A percentile compares a stretch with the other conserved stretches of the same genome.
phyloP scores from a whole-genome alignment of 2,888 invertebrate genomes.

The Deilephila elpenor region DNA sequence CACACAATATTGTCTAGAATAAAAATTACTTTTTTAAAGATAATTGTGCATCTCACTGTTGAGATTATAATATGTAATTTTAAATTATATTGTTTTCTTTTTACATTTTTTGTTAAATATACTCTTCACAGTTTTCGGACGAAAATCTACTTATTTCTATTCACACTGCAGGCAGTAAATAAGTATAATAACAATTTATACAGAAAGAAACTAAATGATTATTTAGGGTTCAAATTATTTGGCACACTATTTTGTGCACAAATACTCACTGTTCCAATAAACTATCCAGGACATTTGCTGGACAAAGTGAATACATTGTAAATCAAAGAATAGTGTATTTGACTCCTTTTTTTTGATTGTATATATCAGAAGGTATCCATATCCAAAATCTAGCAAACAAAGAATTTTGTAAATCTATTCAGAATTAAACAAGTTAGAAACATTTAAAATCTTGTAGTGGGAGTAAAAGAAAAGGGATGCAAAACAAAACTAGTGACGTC shows the following conservation, averaged over 20 bases:
- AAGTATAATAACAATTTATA: background rate
- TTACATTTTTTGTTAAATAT: background rate
- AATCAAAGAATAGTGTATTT: too few species aligned
- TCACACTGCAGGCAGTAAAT: background rate
- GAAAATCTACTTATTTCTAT: constrained; percentile 5
- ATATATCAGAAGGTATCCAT: too few species aligned
- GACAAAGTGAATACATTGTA: background rate
- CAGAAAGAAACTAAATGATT: background rate
- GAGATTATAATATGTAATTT: background rate
- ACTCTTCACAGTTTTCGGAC: constrained; percentile 7
- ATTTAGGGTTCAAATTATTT: background rate
- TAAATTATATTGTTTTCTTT: too few species aligned
- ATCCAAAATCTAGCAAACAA: too few species aligned
- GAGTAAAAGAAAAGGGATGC: too few species aligned
- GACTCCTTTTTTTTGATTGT: too few species aligned
- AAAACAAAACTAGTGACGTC: too few species aligned
- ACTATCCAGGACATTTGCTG: background rate
- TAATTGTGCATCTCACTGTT: background rate
- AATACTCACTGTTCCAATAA: background rate
- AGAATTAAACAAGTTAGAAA: too few species aligned
- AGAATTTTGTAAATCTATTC: too few species aligned
- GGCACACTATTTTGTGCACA: constrained; percentile 15
- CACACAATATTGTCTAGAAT: background rate
- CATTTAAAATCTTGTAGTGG: too few species aligned
- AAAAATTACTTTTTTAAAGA: background rate